A percentile compares a stretch with the other conserved stretches of the same genome.
phyloP scores from a whole-genome alignment of 2,113 vertebrate genomes.

The Brachypteracias leptosomus region DNA sequence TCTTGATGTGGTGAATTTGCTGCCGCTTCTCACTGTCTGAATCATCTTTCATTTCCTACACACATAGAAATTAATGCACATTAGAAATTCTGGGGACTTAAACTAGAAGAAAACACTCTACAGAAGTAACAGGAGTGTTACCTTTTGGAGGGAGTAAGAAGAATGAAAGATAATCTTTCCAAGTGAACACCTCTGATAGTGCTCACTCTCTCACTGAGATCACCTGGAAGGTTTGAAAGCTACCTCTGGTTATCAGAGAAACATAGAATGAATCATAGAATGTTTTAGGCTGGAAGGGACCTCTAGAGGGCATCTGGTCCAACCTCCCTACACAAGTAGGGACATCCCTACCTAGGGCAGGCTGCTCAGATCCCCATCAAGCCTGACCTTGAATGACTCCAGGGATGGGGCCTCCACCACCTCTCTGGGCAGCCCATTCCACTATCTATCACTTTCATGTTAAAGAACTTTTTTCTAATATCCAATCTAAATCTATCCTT shows the following conservation, averaged over 20 bases:
- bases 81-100: background rate
- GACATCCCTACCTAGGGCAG: too few relatives aligned
- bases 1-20: slow-evolving; percentile 98
- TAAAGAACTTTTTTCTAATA: too few relatives aligned
- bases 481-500: too few relatives aligned
- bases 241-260: background rate
- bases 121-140: background rate
- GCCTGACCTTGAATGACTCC: too few relatives aligned
- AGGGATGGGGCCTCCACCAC: too few relatives aligned
- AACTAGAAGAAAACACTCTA: background rate
- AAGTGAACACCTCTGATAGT: background rate
- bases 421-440: too few relatives aligned
- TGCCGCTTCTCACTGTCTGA: slow-evolving; percentile 94
- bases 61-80: background rate
- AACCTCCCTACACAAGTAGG: too few relatives aligned
- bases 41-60: slow-evolving; percentile 97
- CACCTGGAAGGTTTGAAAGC: background rate
- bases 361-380: too few relatives aligned
- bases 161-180: background rate
- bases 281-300: too few relatives aligned
- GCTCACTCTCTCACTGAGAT: background rate
- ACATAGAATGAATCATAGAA: too few relatives aligned
- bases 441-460: too few relatives aligned
- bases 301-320: too few relatives aligned
- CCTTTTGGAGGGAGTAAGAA: background rate